phyloP scores from a whole-genome alignment of 1,140 invertebrate genomes.

The Neelides sp. region DNA sequence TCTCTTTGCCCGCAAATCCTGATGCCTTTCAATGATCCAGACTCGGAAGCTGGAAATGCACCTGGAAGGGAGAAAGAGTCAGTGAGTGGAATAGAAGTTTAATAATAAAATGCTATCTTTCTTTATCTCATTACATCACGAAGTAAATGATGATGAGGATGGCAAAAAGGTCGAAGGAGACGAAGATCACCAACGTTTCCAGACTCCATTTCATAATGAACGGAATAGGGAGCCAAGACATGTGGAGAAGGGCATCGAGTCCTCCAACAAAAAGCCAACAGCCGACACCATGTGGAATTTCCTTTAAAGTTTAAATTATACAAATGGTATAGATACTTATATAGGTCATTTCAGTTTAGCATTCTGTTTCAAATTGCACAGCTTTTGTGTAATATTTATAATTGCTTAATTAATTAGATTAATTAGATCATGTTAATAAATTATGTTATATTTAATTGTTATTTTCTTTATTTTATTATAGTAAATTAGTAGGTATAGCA shows the following conservation, averaged over 20 bases:
- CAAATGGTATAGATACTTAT: background rate
- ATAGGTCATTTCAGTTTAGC: background rate
- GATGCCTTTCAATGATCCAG: constrained; percentile 16
- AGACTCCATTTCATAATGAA: constrained; percentile 22
- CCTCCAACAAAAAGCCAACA: constrained; percentile 20
- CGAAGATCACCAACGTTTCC: constrained; percentile 20
- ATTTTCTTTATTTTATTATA: no score
- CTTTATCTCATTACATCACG: no score
- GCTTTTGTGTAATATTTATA: no score
- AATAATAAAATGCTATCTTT: no score
- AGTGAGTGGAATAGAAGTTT: no score
- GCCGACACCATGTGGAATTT: constrained; percentile 17
- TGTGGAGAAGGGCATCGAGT: constrained; percentile 18
- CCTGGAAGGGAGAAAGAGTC: no score
- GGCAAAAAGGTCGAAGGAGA: constrained; percentile 15
- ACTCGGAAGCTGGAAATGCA: constrained; percentile 14
- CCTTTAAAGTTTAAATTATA: constrained; percentile 9
- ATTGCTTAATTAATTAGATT: no score
- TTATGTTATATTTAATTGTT: no score
- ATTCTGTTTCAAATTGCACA: background rate
- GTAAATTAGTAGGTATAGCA: no score
- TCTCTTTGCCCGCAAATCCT: constrained; percentile 16
- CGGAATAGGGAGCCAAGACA: constrained; percentile 26
- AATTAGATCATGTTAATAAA: no score
- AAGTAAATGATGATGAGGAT: constrained; percentile 27